phyloP scores from a whole-genome alignment of 2,797 vertebrate species.

The Phrynocephalus vlangalii region DNA sequence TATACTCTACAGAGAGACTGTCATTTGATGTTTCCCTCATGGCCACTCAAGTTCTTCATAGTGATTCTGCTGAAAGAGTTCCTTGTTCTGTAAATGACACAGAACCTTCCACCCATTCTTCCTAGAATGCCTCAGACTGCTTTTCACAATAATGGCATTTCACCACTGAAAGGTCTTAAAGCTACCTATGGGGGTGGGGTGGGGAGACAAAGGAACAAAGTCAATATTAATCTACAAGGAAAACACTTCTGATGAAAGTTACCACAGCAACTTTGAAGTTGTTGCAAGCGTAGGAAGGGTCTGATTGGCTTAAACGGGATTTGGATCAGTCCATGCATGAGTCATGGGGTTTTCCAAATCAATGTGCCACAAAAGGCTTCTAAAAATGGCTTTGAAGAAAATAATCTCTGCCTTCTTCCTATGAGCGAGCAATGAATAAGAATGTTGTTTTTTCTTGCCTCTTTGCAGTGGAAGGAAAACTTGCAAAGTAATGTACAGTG shows the following conservation, averaged over 20 bases:
- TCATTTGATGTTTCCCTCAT: too few species aligned
- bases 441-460: neutral
- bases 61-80: neutral
- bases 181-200: neutral
- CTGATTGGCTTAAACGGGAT: neutral
- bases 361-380: conserved; percentile 4
- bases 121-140: neutral
- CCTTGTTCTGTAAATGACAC: neutral
- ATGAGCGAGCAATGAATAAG: neutral
- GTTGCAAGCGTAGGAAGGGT: conserved; percentile 3
- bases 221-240: neutral
- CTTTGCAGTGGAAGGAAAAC: neutral
- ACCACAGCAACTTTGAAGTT: conserved; percentile 4
- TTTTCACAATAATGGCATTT: neutral
- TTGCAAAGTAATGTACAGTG: neutral
- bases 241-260: neutral
- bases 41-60: too few species aligned
- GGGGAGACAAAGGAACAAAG: neutral
- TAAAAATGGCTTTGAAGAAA: neutral
- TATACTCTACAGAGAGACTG: too few species aligned
- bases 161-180: neutral
- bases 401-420: conserved; percentile 1
- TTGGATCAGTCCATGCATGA: neutral
- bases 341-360: neutral
- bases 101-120: neutral